A percentile compares a stretch with the other conserved stretches of the same genome.
phyloP scores from a whole-genome alignment of 1,140 invertebrate species.

The Pseudomyrmex sp. region DNA sequence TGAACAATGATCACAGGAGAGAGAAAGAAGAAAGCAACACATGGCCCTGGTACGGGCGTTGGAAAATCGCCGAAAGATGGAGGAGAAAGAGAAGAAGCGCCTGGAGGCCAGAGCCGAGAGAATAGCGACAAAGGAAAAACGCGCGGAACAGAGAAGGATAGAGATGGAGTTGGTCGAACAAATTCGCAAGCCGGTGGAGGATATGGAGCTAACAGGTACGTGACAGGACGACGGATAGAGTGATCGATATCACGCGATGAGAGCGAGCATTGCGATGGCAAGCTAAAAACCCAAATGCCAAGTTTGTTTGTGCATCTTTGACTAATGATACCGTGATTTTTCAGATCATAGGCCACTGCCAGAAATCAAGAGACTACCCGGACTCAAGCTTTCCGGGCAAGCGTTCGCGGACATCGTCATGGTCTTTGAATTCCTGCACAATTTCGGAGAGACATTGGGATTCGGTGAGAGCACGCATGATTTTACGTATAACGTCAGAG shows the following conservation, averaged over 20 bases:
- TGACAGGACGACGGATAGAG: constrained; percentile 28
- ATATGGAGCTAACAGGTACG: constrained; percentile 90
- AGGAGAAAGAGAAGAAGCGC: constrained; percentile 94
- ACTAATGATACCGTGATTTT: constrained; percentile 37
- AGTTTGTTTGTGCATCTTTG: not conserved
- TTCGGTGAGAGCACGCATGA: constrained; percentile 89
- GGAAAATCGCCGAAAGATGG: constrained; percentile 93
- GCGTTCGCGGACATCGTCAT: constrained; percentile 96
- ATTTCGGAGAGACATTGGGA: constrained; percentile 97
- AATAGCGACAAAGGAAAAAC: constrained; percentile 92
- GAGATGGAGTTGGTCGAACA: constrained; percentile 95
- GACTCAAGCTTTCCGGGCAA: constrained; percentile 92
- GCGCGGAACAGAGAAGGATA: constrained; percentile 92
- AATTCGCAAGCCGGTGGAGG: constrained; percentile 94
- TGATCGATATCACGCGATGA: constrained; percentile 9
- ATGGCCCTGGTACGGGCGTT: constrained; percentile 94
- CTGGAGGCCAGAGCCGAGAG: constrained; percentile 92
- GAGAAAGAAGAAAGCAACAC: constrained; percentile 95
- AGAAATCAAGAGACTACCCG: constrained; percentile 91
- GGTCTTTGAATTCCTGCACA: constrained; percentile 98
- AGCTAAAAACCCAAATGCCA: not conserved
- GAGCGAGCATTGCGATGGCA: not conserved
- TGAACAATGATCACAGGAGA: constrained; percentile 87
- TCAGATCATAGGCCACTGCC: constrained; percentile 90
- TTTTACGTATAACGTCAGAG: not conserved